phyloP scores from a whole-genome alignment of 1,140 invertebrate genomes.

The Phthorimaea operculella region DNA sequence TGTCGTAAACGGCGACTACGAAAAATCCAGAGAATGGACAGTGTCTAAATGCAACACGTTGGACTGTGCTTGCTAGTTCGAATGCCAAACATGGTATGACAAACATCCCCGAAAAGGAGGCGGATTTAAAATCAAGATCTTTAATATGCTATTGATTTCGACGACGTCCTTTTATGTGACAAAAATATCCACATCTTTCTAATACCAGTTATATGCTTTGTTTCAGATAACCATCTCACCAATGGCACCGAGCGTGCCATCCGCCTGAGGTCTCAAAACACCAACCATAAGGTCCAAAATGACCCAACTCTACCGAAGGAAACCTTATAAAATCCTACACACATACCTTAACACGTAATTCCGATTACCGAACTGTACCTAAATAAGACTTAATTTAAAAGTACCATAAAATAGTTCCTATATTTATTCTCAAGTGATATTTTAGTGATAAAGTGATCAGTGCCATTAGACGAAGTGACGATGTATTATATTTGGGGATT shows the following conservation, averaged over 20 bases:
- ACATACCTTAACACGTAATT: slow-evolving; percentile 53
- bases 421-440: slow-evolving; percentile 1
- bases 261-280: not conserved
- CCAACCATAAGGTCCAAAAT: slow-evolving; percentile 36
- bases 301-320: slow-evolving; percentile 40
- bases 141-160: too few species aligned
- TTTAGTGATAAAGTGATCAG: slow-evolving; percentile 45
- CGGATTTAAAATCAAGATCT: too few species aligned
- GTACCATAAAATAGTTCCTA: not conserved
- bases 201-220: not conserved
- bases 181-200: not conserved
- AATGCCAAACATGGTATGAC: too few species aligned
- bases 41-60: too few species aligned
- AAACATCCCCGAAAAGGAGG: too few species aligned
- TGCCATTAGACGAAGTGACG: slow-evolving; percentile 16
- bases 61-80: too few species aligned
- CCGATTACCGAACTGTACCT: not conserved
- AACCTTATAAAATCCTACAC: slow-evolving; percentile 40
- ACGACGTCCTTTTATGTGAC: too few species aligned
- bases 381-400: slow-evolving; percentile 9
- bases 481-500: not conserved
- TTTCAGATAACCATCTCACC: not conserved
- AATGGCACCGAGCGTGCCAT: not conserved
- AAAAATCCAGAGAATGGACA: too few species aligned
- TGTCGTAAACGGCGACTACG: too few species aligned